Conservation (phyloP, 2,888 invertebrate species). For the Ptilodon capucinus region DNA sequence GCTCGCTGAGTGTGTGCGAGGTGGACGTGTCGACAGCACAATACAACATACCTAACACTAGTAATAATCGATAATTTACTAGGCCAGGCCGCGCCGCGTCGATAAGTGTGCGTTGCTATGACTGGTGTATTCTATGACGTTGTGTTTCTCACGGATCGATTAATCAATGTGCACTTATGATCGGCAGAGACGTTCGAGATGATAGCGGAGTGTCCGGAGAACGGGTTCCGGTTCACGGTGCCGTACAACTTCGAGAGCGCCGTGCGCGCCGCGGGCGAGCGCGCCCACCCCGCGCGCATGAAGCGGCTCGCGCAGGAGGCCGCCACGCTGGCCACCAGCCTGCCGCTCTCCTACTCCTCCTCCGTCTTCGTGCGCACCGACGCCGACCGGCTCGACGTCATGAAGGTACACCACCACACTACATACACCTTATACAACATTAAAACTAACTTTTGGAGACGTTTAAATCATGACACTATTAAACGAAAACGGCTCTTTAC, state of each 20-base stretch:
- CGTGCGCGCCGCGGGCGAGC: constrained; percentile 92
- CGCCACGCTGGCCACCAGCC: constrained; percentile 94
- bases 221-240: constrained; percentile 91
- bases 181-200: constrained; percentile 93
- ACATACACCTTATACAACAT: too few species aligned
- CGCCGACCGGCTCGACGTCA: constrained; percentile 95
- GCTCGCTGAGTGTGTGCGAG: too few species aligned
- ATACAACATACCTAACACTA: too few species aligned
- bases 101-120: too few species aligned
- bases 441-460: too few species aligned
- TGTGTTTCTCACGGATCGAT: too few species aligned
- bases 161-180: not conserved
- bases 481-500: too few species aligned
- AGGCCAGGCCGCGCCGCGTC: too few species aligned
- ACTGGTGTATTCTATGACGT: too few species aligned
- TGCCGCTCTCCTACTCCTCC: constrained; percentile 96
- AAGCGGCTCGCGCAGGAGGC: constrained; percentile 97
- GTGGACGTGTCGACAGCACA: too few species aligned
- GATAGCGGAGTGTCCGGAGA: constrained; percentile 90
- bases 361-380: constrained; percentile 98
- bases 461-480: too few species aligned
- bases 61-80: too few species aligned
- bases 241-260: constrained; percentile 95
- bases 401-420: constrained; percentile 86
- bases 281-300: constrained; percentile 92